These are phyloP conservation scores for Eustalomyia histrio DNA, from an alignment of 2,888 invertebrate genomes.

Conservation along the genomic window DNA sequence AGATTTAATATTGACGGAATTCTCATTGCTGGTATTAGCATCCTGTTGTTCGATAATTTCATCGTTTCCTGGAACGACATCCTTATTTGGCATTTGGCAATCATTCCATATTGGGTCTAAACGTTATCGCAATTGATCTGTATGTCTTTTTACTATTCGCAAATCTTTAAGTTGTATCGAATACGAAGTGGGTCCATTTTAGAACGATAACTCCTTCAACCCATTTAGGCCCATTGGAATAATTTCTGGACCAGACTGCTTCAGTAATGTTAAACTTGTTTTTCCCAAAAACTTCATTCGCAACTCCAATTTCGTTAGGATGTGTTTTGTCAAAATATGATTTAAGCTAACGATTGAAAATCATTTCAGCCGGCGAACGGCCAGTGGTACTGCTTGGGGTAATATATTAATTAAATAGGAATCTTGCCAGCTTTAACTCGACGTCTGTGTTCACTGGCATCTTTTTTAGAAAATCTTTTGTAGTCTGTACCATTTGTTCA, in stretches of 20 bases:
- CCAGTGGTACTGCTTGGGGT: not conserved
- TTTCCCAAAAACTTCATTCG: not conserved
- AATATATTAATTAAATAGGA: not conserved
- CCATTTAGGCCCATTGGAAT: not conserved
- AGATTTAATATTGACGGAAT: not conserved
- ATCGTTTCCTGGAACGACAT: not conserved
- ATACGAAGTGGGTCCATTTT: not conserved
- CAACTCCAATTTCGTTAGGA: not conserved
- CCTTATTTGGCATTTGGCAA: too few species aligned
- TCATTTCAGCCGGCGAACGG: not conserved
- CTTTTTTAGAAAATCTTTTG: slow-evolving; percentile 16
- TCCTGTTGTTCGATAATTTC: not conserved
- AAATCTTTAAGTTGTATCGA: not conserved
- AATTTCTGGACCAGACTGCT: not conserved
- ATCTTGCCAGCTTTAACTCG: not conserved
- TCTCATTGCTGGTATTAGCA: not conserved
- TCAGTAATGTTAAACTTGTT: not conserved
- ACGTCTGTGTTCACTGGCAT: not conserved
- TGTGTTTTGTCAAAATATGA: not conserved
- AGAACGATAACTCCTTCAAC: not conserved
- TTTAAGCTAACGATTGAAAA: slow-evolving; percentile 7
- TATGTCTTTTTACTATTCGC: not conserved
- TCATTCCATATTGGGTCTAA: too few species aligned
- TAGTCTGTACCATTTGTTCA: slow-evolving; percentile 39
- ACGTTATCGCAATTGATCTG: not conserved